Percentiles rank a stretch among this genome's conserved stretches.
Conservation (phyloP, 1,140 invertebrate genomes). For the Drosophila burlai region DNA sequence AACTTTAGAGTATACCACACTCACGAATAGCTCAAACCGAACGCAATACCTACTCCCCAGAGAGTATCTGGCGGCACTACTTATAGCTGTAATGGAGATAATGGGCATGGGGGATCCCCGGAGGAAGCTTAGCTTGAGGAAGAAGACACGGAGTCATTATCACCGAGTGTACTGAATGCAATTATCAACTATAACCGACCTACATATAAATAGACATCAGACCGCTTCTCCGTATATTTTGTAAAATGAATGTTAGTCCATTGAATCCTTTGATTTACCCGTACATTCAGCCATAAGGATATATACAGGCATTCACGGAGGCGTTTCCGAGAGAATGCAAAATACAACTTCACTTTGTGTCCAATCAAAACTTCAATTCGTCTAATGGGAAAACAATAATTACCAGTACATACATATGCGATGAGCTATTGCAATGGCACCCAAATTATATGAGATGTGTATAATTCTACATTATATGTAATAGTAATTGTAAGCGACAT, state of each 20-base stretch:
- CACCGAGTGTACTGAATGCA: slow-evolving; percentile 49
- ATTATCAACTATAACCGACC: slow-evolving; percentile 32
- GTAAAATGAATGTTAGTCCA: slow-evolving; percentile 53
- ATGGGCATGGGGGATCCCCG: background rate
- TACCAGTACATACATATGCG: slow-evolving; percentile 47
- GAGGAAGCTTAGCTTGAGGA: slow-evolving; percentile 37
- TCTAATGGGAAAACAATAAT: slow-evolving; percentile 76
- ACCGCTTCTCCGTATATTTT: slow-evolving; percentile 53
- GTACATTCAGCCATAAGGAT: slow-evolving; percentile 42
- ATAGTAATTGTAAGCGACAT: slow-evolving; percentile 70
- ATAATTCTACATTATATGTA: slow-evolving; percentile 63
- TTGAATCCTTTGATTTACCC: slow-evolving; percentile 19
- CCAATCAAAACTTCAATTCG: slow-evolving; percentile 80
- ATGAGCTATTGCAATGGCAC: slow-evolving; percentile 34
- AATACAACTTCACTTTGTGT: slow-evolving; percentile 63
- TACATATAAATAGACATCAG: slow-evolving; percentile 28
- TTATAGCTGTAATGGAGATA: slow-evolving; percentile 24
- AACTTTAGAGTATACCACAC: slow-evolving; percentile 40
- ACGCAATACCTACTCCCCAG: slow-evolving; percentile 33
- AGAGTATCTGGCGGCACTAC: slow-evolving; percentile 24
- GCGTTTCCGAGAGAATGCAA: slow-evolving; percentile 4
- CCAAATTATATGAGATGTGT: slow-evolving; percentile 50
- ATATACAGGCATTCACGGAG: slow-evolving; percentile 18
- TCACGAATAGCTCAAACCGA: slow-evolving; percentile 52
- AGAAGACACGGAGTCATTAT: slow-evolving; percentile 28